Base-by-base conservation (phyloP, 2,113 vertebrate genomes). In the Labeo catla region DNA sequence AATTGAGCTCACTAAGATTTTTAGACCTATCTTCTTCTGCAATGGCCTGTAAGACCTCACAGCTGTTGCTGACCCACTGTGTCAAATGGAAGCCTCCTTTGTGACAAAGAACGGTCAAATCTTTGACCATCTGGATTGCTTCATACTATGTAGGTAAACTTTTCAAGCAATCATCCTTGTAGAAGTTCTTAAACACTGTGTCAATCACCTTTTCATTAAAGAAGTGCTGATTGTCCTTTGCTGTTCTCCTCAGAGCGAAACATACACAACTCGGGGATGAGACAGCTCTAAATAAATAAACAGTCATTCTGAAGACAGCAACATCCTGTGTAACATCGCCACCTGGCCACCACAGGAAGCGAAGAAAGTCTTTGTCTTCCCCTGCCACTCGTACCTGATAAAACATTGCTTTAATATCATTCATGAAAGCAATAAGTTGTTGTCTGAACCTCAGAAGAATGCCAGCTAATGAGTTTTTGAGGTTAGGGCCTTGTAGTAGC, bases 301-400 rank as follows among this genome's bases (percentile, higher is more conserved):
- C n/a, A n/a, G n/a, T n/a, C 76, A 86, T 84, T 63, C n/a, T 19
- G 34, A 84, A 81, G 36, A 87, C 87, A 4, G 0, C 13, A 47
- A 84, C 13, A 16, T 61, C 54, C 19, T 83, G 63, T 8, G 36
- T 82, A 15, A 34, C 34, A 76, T 89, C 85, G 2, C 79, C 87
- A 7, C 28, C 9, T 39, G 82, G 72, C 89, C 86, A 91, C 83
- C 89, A 91, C 0, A 89, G 82, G 19, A 88, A 89, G 8, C 63
- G 6, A 4, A 88, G 76, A 21, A 85, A 49, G 43, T 88, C 61
- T 39, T 43, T 49, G 50, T 85, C 49, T 39, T 88, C 79, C 3
- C 70, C 76, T 43, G 82, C 36, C 59, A 87, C 85, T 43, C 15
- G 76, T 7, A 89, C 88, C 66, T n/a, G n/a, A n/a, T n/a, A n/a